These are phyloP conservation scores for Atrichornis clamosus DNA, from an alignment of 2,113 vertebrate species.

Conservation along the genomic window DNA sequence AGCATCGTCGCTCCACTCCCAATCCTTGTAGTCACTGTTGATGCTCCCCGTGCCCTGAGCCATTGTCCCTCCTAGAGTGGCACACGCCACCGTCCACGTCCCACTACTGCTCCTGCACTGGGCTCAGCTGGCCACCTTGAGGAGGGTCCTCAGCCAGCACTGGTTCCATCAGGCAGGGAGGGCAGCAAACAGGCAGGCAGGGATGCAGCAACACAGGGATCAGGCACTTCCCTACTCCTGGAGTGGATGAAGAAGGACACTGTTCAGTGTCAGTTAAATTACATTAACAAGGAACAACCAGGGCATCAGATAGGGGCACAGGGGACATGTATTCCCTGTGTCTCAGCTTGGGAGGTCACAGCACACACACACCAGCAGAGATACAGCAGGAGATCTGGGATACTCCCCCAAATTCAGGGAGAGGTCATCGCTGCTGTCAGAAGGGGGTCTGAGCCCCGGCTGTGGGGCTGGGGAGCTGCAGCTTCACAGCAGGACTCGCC, in stretches of 20 bases:
- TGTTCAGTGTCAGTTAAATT: neutral
- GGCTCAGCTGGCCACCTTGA: fast-evolving
- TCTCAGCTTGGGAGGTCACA: neutral
- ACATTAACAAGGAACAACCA: neutral
- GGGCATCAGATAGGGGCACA: neutral
- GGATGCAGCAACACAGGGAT: fast-evolving
- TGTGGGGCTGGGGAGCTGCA: neutral
- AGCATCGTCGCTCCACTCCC: slow-evolving; percentile 77
- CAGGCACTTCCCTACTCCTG: neutral
- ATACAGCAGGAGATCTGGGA: neutral
- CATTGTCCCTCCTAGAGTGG: slow-evolving; percentile 18
- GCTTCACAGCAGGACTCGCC: neutral
- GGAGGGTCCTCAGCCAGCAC: neutral
- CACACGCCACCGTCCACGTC: neutral
- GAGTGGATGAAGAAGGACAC: neutral
- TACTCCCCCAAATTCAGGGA: too few species aligned
- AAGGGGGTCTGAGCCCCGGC: neutral
- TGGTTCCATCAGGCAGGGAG: slow-evolving; percentile 13
- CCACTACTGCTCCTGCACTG: neutral
- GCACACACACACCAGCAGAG: neutral
- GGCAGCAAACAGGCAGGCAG: neutral
- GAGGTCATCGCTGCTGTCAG: fast-evolving
- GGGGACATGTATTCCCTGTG: neutral
- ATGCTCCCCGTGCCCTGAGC: slow-evolving; percentile 76
- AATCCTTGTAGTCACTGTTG: slow-evolving; percentile 83